Base-by-base conservation (phyloP, 2,113 vertebrate species). In the Megaleporinus macrocephalus region DNA sequence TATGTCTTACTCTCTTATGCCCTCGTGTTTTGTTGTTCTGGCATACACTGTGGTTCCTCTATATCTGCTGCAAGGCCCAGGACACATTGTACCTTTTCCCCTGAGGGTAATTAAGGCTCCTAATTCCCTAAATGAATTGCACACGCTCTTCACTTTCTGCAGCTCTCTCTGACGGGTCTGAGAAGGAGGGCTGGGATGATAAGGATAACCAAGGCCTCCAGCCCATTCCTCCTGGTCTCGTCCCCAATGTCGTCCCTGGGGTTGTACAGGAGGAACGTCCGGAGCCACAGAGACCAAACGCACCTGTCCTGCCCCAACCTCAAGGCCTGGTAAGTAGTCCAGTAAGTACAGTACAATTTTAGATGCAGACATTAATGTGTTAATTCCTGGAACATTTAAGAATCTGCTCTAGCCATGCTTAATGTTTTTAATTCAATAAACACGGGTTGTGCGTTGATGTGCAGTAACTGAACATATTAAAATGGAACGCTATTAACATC, bases 161-260 rank as follows among this genome's bases (percentile, higher is more conserved):
- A 97, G 97, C 86, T 18, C 65, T 92, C 33, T 88, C 88, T 18
- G 89, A 89, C 75, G 83, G 84, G 75, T 77, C 86, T 0, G 0
- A 41, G 20, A 90, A 91, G 59, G 93, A 95, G 55, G 90, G 88
- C 73, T 93, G 90, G 91, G 70, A 82, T 73, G 90, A 90, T n/a
- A 36, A 86, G 72, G 93, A 92, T 62, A 79, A 92, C 51, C 86
- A 86, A 26, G 92, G 89, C 27, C 29, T 94, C 62, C 94, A 94
- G 51, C 89, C 93, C n/a, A 86, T 90, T 12, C 91, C 93, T 33
- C 94, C 93, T 4, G 96, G 85, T 0, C 92, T 93, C 70, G n/a
- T 94, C 0, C 93, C 93, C 0, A 93, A 90, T 53, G 92, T 75
- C 14, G 24, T 51, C 20, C 73, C 78, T 14, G 71, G 30, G 16